These are phyloP conservation scores for Drosophila melanogaster DNA, from an alignment of 1,140 invertebrate genomes.

Conservation along the genomic window DNA sequence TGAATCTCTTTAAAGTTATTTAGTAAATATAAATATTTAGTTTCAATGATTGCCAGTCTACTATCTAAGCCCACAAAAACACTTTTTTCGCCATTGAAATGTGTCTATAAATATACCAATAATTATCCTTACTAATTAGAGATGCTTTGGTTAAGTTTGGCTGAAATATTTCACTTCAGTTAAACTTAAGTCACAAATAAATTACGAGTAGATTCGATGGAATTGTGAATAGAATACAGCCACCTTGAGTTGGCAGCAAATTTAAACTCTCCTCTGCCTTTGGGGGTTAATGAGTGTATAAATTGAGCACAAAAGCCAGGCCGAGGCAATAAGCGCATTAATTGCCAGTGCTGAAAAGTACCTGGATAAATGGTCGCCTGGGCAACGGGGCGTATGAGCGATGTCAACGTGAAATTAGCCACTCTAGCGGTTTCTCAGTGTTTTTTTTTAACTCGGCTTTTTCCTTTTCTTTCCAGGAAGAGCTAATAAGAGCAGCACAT, in stretches of 20 bases:
- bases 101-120: conserved; percentile 3
- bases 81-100: not conserved
- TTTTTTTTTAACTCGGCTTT: not conserved
- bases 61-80: conserved; percentile 2
- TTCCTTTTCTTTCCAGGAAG: conserved; percentile 1
- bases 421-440: conserved; percentile 4
- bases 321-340: conserved; percentile 76
- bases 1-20: not conserved
- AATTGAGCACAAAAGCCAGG: conserved; percentile 62
- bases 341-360: conserved; percentile 48
- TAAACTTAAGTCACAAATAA: conserved; percentile 7
- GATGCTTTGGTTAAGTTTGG: no score
- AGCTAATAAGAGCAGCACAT: not conserved
- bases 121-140: conserved; percentile 23
- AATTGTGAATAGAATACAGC: conserved; percentile 22
- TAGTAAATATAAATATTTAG: not conserved
- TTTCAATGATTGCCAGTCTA: not conserved
- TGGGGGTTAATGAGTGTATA: conserved; percentile 41
- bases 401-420: conserved; percentile 57
- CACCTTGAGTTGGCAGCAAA: conserved; percentile 11
- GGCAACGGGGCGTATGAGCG: conserved; percentile 58
- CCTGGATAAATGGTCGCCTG: conserved; percentile 11
- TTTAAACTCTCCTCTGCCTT: conserved; percentile 24
- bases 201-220: conserved; percentile 2
- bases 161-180: conserved; percentile 5